Base-by-base conservation (phyloP, 2,888 invertebrate species). In the Creontiades dilutus region DNA sequence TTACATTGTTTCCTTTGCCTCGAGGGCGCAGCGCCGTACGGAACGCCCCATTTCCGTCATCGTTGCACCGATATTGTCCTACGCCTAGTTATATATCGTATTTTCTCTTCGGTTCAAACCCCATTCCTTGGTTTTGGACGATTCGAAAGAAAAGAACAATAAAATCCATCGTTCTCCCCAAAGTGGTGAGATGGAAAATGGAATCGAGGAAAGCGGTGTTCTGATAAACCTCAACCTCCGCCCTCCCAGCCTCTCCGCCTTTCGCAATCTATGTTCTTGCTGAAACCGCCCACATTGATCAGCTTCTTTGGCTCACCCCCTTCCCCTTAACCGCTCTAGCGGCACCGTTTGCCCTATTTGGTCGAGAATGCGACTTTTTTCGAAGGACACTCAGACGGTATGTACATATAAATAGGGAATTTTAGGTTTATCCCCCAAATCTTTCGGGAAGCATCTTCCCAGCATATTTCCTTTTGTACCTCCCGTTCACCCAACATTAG, bases 11-110 rank as follows among this genome's bases (percentile, higher is more conserved):
- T 85, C 85, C 61, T 55, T 57, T 57, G 85, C 85, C 61, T 28
- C 28, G 37, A 61, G 85, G 52, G 37, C 7, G 55, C 85, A 7
- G 37, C 85, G 28, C 28, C 28, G 57, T 23, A 61, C 23, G 37
- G 57, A 61, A 85, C 85, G 57, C n/a, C 57, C 85, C 61, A 85
- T 85, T 85, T 85, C 85, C 85, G 85, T 85, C 46, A n/a, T 37
- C 28, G 37, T 4, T 82, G 61, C 85, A n/a, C 27, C 28, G 57
- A 57, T 85, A 85, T 82, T 52, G 19, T 28, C 52, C 82, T 82
- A 82, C 61, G 85, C 85, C 85, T 55, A 85, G 85, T 85, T 85
- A 28, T 85, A 85, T 85, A 85, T 57, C 37, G 61, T 61, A 61
- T 55, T 85, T 85, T 68, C 68, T 27, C 68, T 68, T 68, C 68